These are phyloP conservation scores for Dorcus parallelipipedus DNA, from an alignment of 2,888 invertebrate species.

Conservation along the genomic window DNA sequence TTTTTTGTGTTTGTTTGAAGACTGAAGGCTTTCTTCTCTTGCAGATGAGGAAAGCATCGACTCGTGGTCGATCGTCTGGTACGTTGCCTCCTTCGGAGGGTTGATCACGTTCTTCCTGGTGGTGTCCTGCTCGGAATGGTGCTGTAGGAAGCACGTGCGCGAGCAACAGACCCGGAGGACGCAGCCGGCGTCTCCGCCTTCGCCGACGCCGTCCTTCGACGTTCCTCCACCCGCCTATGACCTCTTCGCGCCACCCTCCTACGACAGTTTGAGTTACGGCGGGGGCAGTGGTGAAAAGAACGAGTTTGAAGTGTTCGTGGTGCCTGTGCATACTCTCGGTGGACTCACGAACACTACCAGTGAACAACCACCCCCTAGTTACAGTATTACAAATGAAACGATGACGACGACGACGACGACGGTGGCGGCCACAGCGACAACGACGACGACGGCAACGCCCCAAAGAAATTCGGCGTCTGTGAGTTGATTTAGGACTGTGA, in stretches of 20 bases:
- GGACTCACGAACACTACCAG: slow-evolving; percentile 26
- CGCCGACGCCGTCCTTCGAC: slow-evolving; percentile 11
- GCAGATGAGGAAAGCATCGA: slow-evolving; percentile 41
- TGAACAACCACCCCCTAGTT: slow-evolving; percentile 33
- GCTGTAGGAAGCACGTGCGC: slow-evolving; percentile 45
- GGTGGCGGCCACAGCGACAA: neutral
- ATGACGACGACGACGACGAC: neutral
- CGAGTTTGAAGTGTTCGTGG: slow-evolving; percentile 51
- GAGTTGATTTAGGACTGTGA: too few relatives aligned
- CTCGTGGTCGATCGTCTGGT: slow-evolving; percentile 58
- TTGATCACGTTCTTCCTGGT: slow-evolving; percentile 56
- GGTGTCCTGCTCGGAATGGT: slow-evolving; percentile 57
- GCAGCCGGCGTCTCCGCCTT: slow-evolving; percentile 24
- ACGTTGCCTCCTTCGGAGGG: slow-evolving; percentile 57
- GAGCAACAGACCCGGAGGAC: slow-evolving; percentile 20
- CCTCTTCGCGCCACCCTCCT: slow-evolving; percentile 55
- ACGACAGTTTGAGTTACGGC: slow-evolving; percentile 48
- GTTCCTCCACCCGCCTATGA: slow-evolving; percentile 55
- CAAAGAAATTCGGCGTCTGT: too few relatives aligned
- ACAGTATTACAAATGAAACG: slow-evolving; percentile 3
- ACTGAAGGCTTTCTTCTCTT: slow-evolving; percentile 13
- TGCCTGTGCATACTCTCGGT: slow-evolving; percentile 47
- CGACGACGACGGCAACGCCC: too few relatives aligned
- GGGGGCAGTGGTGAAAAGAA: slow-evolving; percentile 41
- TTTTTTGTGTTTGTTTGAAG: too few relatives aligned